These are phyloP conservation scores for Malacoctenus gilli DNA, from an alignment of 2,797 vertebrate genomes.

Conservation along the genomic window DNA sequence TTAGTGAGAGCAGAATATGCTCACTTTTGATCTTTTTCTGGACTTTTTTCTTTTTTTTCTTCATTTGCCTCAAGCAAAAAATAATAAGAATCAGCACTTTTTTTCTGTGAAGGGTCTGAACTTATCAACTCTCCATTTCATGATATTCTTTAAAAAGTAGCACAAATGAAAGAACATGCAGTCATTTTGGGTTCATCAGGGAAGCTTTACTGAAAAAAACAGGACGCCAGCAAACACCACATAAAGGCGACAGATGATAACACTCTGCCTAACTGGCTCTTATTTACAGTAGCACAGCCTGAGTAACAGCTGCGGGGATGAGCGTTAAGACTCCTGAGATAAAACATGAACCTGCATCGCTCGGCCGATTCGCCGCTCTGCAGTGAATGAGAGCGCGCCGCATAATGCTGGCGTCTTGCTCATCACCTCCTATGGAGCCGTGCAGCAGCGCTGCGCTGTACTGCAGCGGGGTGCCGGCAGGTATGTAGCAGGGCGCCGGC, in stretches of 20 bases:
- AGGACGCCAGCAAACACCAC: too few relatives aligned
- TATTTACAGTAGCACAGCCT: neutral
- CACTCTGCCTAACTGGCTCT: neutral
- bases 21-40: neutral
- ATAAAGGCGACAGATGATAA: too few relatives aligned
- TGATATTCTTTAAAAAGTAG: too few relatives aligned
- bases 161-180: too few relatives aligned
- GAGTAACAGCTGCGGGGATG: neutral
- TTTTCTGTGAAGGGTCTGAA: too few relatives aligned
- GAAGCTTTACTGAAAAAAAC: too few relatives aligned
- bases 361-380: slow-evolving; percentile 18
- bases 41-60: too few relatives aligned
- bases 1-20: neutral
- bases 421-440: slow-evolving; percentile 39
- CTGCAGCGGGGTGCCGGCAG: slow-evolving; percentile 38
- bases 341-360: slow-evolving; percentile 10
- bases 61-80: too few relatives aligned
- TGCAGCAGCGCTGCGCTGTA: slow-evolving; percentile 24
- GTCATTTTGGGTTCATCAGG: too few relatives aligned
- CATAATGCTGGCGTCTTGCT: slow-evolving; percentile 35
- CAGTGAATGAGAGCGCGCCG: slow-evolving; percentile 28
- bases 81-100: too few relatives aligned
- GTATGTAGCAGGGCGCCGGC: slow-evolving; percentile 37
- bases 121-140: too few relatives aligned
- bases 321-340: slow-evolving; percentile 6